Percentiles rank a stretch among this genome's conserved stretches.
These are phyloP conservation scores for Toxonevra muliebris DNA, from an alignment of 2,888 invertebrate species.

Conservation along the genomic window DNA sequence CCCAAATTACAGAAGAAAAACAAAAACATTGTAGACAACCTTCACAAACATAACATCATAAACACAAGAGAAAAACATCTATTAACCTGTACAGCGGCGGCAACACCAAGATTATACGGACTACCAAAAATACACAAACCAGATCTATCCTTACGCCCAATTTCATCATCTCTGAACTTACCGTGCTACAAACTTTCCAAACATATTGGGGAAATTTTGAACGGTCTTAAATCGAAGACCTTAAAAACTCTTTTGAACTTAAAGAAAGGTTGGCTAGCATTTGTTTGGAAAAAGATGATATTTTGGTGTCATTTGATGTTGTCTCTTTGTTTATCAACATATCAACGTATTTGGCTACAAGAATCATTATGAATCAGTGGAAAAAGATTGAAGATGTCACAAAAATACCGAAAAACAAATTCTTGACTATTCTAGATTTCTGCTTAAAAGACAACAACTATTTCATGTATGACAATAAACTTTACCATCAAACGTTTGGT, in stretches of 20 bases:
- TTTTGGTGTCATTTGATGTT: conserved; percentile 20
- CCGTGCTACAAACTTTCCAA: conserved; percentile 18
- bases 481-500: conserved; percentile 1
- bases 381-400: too few relatives aligned
- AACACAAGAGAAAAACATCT: neutral
- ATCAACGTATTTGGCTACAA: conserved; percentile 5
- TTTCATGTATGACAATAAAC: conserved; percentile 1
- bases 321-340: conserved; percentile 19
- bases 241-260: conserved; percentile 8
- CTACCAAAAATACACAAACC: conserved; percentile 24
- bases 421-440: neutral
- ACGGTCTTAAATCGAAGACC: conserved; percentile 8
- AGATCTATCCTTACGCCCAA: conserved; percentile 6
- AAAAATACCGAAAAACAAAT: neutral
- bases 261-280: too few relatives aligned
- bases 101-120: conserved; percentile 17
- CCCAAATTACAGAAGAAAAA: neutral
- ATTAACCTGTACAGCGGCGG: conserved; percentile 10
- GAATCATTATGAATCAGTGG: too few relatives aligned
- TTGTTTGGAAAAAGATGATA: conserved; percentile 14
- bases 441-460: conserved; percentile 10
- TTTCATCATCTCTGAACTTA: conserved; percentile 8
- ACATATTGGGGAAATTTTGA: conserved; percentile 14
- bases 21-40: neutral
- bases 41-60: conserved; percentile 1